phyloP scores from a whole-genome alignment of 1,140 invertebrate species.

The Eumeta japonica region DNA sequence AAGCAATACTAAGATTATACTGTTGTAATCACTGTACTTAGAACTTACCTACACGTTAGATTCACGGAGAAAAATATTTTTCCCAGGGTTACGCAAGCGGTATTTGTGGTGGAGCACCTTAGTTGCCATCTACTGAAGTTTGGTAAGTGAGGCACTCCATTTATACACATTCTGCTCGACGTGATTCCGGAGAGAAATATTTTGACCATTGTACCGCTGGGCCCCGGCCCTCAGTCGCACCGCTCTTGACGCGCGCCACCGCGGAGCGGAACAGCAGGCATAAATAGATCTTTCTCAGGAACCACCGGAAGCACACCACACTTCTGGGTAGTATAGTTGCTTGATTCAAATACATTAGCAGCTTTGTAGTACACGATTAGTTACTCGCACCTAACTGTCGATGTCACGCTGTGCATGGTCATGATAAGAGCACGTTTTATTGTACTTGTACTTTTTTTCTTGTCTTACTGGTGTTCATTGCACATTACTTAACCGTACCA shows the following conservation, averaged over 20 bases:
- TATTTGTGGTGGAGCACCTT: slow-evolving; percentile 58
- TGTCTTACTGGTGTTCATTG: slow-evolving; percentile 37
- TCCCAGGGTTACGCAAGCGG: slow-evolving; percentile 58
- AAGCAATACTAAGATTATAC: slow-evolving; percentile 33
- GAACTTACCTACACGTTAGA: slow-evolving; percentile 54
- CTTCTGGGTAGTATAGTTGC: slow-evolving; percentile 45
- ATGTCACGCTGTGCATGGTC: slow-evolving; percentile 54
- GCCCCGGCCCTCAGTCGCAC: slow-evolving; percentile 26
- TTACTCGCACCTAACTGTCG: slow-evolving; percentile 38
- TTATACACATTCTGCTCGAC: slow-evolving; percentile 50
- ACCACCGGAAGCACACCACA: slow-evolving; percentile 47
- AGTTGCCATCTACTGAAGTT: slow-evolving; percentile 56
- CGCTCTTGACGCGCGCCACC: too few relatives aligned
- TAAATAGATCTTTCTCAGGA: slow-evolving; percentile 56
- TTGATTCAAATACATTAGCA: slow-evolving; percentile 33
- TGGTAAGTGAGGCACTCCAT: slow-evolving; percentile 58
- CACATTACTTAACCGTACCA: too few relatives aligned
- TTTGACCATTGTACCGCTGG: slow-evolving; percentile 54
- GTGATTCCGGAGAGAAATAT: slow-evolving; percentile 58
- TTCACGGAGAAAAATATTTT: slow-evolving; percentile 58
- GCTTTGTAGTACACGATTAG: slow-evolving; percentile 26
- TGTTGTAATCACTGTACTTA: slow-evolving; percentile 47
- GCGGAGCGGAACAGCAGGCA: slow-evolving; percentile 43
- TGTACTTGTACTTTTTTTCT: slow-evolving; percentile 28
- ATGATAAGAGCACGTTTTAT: slow-evolving; percentile 49